phyloP scores from a whole-genome alignment of 2,888 invertebrate species.

The Euplexia lucipara region DNA sequence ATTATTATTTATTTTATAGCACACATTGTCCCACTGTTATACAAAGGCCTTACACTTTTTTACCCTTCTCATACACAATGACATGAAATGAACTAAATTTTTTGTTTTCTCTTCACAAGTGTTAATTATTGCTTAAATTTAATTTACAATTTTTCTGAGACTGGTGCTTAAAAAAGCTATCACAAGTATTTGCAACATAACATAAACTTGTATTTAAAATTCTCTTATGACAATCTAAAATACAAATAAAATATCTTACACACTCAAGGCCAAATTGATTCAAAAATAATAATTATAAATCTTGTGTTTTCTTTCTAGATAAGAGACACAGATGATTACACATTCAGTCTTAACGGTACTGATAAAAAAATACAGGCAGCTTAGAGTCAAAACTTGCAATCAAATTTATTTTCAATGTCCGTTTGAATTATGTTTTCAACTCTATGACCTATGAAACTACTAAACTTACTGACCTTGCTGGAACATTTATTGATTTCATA shows the following conservation, averaged over 20 bases:
- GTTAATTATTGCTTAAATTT: no score
- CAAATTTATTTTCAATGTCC: conserved; percentile 21
- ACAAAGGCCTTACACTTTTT: no score
- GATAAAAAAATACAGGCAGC: conserved; percentile 18
- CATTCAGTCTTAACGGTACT: conserved; percentile 20
- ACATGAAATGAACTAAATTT: no score
- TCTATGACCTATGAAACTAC: conserved; percentile 40
- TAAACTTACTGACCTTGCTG: conserved; percentile 48
- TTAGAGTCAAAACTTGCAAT: conserved; percentile 32
- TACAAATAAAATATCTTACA: rapidly evolving
- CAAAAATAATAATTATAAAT: not conserved
- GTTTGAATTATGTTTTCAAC: conserved; percentile 38
- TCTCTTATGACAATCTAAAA: not conserved
- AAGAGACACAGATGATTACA: conserved; percentile 16
- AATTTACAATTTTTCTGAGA: no score
- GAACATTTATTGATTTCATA: conserved; percentile 49
- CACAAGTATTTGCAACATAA: no score
- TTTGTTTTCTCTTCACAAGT: no score
- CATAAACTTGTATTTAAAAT: not conserved
- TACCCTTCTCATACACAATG: no score
- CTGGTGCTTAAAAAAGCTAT: no score
- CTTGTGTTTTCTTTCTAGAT: conserved; percentile 14
- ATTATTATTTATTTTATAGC: no score
- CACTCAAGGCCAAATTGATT: not conserved
- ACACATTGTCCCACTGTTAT: no score